Evolutionary conservation across 2,113 vertebrate genomes (phyloP).

Genomic region (Ciconia maguari): DNA sequence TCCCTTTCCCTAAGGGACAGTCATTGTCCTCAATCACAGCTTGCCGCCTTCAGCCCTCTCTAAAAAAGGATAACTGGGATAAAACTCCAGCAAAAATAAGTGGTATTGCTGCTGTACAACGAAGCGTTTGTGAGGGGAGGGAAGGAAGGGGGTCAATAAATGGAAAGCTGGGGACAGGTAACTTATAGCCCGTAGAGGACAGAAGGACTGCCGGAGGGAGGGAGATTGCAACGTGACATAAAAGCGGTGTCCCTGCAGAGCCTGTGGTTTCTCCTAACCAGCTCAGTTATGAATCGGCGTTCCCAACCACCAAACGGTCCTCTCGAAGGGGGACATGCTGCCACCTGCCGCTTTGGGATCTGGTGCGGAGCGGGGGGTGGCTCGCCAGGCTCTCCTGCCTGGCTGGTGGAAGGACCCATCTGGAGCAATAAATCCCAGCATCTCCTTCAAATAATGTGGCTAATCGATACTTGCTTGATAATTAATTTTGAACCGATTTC

Average conservation of each 20-base stretch:
- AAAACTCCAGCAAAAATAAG: neutral
- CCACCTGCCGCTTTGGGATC: neutral
- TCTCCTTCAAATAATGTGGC: neutral
- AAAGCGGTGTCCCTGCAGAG: neutral
- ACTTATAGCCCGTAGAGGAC: neutral
- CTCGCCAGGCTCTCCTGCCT: fast-evolving
- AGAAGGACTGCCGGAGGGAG: neutral
- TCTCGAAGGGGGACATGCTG: neutral
- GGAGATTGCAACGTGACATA: neutral
- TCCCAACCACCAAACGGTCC: neutral
- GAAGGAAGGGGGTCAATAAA: neutral
- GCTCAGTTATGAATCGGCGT: neutral
- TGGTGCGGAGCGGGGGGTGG: fast-evolving
- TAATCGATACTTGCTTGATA: neutral
- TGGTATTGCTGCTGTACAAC: neutral
- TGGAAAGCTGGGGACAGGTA: neutral
- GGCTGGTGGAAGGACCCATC: neutral
- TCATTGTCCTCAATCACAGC: neutral
- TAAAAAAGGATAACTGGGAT: neutral
- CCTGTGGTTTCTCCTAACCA: neutral
- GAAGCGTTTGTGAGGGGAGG: neutral
- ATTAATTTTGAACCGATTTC: neutral
- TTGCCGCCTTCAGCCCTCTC: neutral
- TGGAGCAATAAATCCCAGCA: fast-evolving
- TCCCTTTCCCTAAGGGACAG: neutral